Evolutionary conservation across 2,888 invertebrate species (phyloP).

Genomic region (Euzophera pinguis): DNA sequence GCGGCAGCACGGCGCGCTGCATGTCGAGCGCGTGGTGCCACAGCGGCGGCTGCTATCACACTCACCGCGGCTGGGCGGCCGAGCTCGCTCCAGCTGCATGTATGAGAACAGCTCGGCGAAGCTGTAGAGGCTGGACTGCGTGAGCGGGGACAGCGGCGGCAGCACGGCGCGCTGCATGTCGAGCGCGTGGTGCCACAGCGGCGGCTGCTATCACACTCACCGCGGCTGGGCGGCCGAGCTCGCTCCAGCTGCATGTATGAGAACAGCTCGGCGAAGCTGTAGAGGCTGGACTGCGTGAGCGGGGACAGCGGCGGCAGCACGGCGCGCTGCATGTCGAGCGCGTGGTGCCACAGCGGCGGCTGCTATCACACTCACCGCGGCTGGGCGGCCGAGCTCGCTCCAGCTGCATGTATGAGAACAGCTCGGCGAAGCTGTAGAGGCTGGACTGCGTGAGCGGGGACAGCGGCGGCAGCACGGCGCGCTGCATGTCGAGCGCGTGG

Average conservation of each 20-base stretch:
- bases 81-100: too few relatives aligned
- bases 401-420: slow-evolving; percentile 96
- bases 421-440: slow-evolving; percentile 95
- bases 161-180: too few relatives aligned
- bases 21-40: too few relatives aligned
- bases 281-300: slow-evolving; percentile 95
- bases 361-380: slow-evolving; percentile 5
- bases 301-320: slow-evolving; percentile 95
- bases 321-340: slow-evolving; percentile 96
- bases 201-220: too few relatives aligned
- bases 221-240: slow-evolving; percentile 78
- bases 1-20: too few relatives aligned
- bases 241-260: slow-evolving; percentile 96
- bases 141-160: too few relatives aligned
- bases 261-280: slow-evolving; percentile 96
- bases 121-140: too few relatives aligned
- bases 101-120: too few relatives aligned
- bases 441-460: slow-evolving; percentile 97
- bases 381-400: slow-evolving; percentile 86
- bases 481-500: slow-evolving; percentile 98
- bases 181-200: too few relatives aligned
- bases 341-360: too few relatives aligned
- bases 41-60: too few relatives aligned
- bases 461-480: slow-evolving; percentile 93
- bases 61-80: too few relatives aligned